Base-by-base conservation (phyloP, 2,113 vertebrate species). In the Osmerus eperlanus region DNA sequence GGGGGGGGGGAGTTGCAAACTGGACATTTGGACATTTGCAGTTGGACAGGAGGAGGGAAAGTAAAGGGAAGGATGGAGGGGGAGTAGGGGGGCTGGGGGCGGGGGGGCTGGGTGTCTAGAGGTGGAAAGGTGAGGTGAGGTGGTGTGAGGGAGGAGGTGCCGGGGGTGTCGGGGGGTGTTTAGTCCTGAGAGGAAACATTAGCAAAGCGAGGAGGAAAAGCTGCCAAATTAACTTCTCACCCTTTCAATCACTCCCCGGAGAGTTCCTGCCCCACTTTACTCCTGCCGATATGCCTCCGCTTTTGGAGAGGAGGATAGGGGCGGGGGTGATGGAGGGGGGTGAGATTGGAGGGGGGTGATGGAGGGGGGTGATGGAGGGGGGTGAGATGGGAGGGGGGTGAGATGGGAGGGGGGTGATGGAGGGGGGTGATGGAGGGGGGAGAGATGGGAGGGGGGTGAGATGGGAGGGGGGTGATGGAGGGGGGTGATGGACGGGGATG, bases 201-300 rank as follows among this genome's bases (percentile, higher is more conserved):
- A 96, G 95, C 94, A 96, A 97, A 95, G 95, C 94, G 92, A 92
- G 94, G 93, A 97, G 94, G 95, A 94, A 92, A 97, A 96, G 93
- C 95, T 96, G 96, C 95, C 97, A 97, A 97, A 99, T 98, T 98
- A 99, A 98, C 96, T 97, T 97, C 95, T 97, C 95, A 97, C 96
- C 96, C 95, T 96, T 95, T 98, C 96, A 97, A 98, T 97, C 97
- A 97, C 96, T 96, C 97, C 96, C 96, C 91, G 93, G 96, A 98
- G 96, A 94, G 93, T 97, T 96, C 94, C 94, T 93, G 92, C 91
- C 91, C 86, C 94, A 93, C 92, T 95, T 89, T 93, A 92, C 94
- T 91, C 92, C 89, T 92, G 92, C 92, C 89, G 91, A 93, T 93
- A 88, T 90, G 92, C 89, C 92, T 94, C 88, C 83, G 85, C 90